Percentiles rank a stretch among this genome's conserved stretches.
phyloP scores from a whole-genome alignment of 2,113 vertebrate species.

The Penelope pileata region DNA sequence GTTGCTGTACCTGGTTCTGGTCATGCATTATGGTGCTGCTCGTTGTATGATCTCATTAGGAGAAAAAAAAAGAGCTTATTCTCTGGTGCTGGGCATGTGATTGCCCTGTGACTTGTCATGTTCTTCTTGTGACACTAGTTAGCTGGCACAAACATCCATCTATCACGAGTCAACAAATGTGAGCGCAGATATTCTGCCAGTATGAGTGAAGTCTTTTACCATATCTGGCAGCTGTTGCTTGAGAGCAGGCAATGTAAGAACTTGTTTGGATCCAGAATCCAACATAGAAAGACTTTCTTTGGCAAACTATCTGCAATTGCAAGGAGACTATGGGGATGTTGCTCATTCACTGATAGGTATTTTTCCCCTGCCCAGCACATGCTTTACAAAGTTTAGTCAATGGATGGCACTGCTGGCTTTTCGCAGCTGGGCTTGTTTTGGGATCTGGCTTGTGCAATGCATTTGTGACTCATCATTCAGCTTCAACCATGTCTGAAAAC shows the following conservation, averaged over 20 bases:
- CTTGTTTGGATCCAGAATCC: neutral
- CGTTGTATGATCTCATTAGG: neutral
- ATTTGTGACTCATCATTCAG: neutral
- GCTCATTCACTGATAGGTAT: rapidly evolving
- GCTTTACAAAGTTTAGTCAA: conserved; percentile 43
- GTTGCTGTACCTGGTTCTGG: neutral
- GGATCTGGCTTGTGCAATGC: neutral
- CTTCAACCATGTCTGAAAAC: neutral
- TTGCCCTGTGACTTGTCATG: neutral
- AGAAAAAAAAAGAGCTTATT: neutral
- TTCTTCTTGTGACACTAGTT: neutral
- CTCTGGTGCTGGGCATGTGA: neutral
- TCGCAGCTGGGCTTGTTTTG: neutral
- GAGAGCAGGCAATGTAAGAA: neutral
- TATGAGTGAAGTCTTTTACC: neutral
- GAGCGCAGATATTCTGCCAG: neutral
- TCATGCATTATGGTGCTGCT: neutral
- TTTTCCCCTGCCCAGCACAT: neutral
- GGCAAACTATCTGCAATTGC: neutral
- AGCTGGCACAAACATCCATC: neutral
- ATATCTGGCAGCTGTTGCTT: neutral
- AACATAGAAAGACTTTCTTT: rapidly evolving
- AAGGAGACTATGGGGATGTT: neutral
- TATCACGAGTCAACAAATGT: neutral
- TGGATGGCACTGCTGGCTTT: conserved; percentile 65